phyloP scores from a whole-genome alignment of 2,888 invertebrate genomes.

The Cheilosia soror region DNA sequence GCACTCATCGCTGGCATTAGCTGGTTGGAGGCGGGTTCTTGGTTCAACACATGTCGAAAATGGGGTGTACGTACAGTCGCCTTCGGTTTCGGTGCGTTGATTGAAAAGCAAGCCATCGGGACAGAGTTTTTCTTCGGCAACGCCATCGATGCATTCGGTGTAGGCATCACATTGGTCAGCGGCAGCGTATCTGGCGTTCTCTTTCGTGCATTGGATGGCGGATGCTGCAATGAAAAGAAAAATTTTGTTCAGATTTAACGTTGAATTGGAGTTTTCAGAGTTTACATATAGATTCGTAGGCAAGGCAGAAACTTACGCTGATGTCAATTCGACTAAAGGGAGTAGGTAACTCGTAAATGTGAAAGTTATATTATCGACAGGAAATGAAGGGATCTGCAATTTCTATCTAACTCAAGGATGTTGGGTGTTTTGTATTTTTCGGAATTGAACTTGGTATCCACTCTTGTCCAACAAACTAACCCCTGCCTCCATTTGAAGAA shows the following conservation, averaged over 20 bases:
- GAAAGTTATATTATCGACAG: no score
- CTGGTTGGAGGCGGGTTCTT: conserved; percentile 86
- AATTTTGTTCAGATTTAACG: background rate
- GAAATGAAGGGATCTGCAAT: no score
- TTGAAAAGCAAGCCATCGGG: conserved; percentile 93
- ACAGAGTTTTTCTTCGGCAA: conserved; percentile 89
- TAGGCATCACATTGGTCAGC: conserved; percentile 90
- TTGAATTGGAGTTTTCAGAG: background rate
- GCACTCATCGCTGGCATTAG: conserved; percentile 89
- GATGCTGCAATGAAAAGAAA: conserved; percentile 75
- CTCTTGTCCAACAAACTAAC: no score
- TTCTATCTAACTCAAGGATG: no score
- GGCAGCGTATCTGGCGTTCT: conserved; percentile 88
- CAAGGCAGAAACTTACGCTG: no score
- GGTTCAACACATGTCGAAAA: conserved; percentile 90
- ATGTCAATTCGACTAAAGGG: no score
- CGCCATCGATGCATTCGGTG: conserved; percentile 89
- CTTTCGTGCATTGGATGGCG: conserved; percentile 85
- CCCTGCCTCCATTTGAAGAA: no score
- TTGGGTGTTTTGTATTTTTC: no score
- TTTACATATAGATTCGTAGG: no score
- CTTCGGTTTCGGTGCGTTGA: conserved; percentile 84
- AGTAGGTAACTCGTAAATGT: no score
- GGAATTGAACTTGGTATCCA: no score
- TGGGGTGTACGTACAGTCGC: conserved; percentile 92